Evolutionary conservation across 2,888 invertebrate genomes (phyloP).

Genomic region (Dasysyrphus albostriatus): DNA sequence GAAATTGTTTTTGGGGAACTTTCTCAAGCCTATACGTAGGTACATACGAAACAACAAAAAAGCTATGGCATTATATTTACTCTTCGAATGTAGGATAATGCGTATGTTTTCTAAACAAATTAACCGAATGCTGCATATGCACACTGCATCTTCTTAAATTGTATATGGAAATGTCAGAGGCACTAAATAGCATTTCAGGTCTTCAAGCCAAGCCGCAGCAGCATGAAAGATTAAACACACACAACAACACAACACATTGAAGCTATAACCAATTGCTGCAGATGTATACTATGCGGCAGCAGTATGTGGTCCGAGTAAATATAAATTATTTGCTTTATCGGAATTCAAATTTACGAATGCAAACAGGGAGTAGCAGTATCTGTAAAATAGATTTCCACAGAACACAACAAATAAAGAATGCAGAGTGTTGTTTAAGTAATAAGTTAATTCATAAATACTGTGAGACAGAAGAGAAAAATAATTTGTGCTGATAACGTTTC

Average conservation of each 20-base stretch:
- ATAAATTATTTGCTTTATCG: slow-evolving; percentile 72
- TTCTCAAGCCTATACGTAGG: slow-evolving; percentile 42
- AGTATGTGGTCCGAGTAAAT: slow-evolving; percentile 50
- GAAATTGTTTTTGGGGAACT: slow-evolving; percentile 37
- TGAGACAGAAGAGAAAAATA: background rate
- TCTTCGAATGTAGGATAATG: slow-evolving; percentile 65
- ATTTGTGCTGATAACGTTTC: slow-evolving; percentile 41
- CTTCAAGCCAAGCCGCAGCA: slow-evolving; percentile 23
- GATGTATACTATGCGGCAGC: slow-evolving; percentile 31
- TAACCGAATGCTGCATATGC: slow-evolving; percentile 60
- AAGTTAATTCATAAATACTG: slow-evolving; percentile 7
- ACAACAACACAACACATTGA: slow-evolving; percentile 1
- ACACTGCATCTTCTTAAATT: slow-evolving; percentile 17
- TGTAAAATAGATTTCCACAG: slow-evolving; percentile 3
- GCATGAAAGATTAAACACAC: slow-evolving; percentile 42
- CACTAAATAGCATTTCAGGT: slow-evolving; percentile 14
- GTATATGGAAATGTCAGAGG: slow-evolving; percentile 17
- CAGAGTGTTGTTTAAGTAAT: background rate
- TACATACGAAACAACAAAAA: background rate
- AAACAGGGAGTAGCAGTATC: background rate
- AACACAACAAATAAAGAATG: background rate
- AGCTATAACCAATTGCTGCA: slow-evolving; percentile 43
- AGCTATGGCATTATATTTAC: slow-evolving; percentile 49
- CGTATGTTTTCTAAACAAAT: slow-evolving; percentile 72
- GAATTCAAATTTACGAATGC: slow-evolving; percentile 50